phyloP scores from a whole-genome alignment of 2,888 invertebrate genomes.

The Augiades crinisus region DNA sequence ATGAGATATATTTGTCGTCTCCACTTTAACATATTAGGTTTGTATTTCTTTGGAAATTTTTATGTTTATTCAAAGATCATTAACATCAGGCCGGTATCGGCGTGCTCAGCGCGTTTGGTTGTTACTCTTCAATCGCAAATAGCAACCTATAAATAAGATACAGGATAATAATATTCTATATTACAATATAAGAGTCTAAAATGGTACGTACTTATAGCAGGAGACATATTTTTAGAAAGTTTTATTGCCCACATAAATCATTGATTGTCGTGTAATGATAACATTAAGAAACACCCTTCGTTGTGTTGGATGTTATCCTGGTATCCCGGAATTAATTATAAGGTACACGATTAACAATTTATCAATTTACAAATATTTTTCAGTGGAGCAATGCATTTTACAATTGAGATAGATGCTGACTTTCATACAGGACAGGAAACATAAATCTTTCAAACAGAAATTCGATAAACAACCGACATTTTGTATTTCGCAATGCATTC shows the following conservation, averaged over 20 bases:
- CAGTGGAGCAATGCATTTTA: slow-evolving; percentile 16
- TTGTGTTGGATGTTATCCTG: background rate
- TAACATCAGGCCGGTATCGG: background rate
- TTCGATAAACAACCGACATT: slow-evolving; percentile 26
- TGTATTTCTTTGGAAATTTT: background rate
- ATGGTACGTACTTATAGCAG: slow-evolving; percentile 41
- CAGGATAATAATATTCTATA: slow-evolving; percentile 20
- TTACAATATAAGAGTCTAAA: slow-evolving; percentile 21
- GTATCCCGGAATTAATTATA: slow-evolving; percentile 1
- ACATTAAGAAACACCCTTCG: slow-evolving; percentile 17
- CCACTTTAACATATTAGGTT: too few relatives aligned
- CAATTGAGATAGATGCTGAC: slow-evolving; percentile 27
- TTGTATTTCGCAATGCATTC: slow-evolving; percentile 20
- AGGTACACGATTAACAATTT: slow-evolving; percentile 6
- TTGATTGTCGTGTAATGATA: slow-evolving; percentile 5
- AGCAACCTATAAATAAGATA: slow-evolving; percentile 19
- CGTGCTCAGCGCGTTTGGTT: slow-evolving; percentile 7
- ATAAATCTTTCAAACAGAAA: slow-evolving; percentile 27
- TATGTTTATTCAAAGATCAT: slow-evolving; percentile 3
- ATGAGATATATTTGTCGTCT: too few relatives aligned
- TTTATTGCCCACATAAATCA: slow-evolving; percentile 73
- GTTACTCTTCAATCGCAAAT: slow-evolving; percentile 12
- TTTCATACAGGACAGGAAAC: slow-evolving; percentile 21
- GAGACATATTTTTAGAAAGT: slow-evolving; percentile 77
- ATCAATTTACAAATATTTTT: slow-evolving; percentile 27